A percentile compares a stretch with the other conserved stretches of the same genome.
Conservation (phyloP, 2,888 invertebrate species). For the Linyphia triangularis region DNA sequence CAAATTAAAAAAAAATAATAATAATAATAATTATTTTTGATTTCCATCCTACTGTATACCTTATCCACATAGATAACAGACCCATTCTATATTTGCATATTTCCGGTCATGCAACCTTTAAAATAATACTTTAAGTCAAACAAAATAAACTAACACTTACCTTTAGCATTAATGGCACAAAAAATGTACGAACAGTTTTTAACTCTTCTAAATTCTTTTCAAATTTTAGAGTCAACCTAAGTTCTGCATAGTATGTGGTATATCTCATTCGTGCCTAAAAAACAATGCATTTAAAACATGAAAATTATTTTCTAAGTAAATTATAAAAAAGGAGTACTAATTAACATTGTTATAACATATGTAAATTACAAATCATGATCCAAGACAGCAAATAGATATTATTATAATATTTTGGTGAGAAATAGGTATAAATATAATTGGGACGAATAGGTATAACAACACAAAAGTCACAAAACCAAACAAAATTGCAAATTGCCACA, state of each 20-base stretch:
- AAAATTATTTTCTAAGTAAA: not conserved
- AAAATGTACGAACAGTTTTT: constrained; percentile 7
- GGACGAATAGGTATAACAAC: too few species aligned
- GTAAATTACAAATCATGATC: too few species aligned
- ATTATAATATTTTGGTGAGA: too few species aligned
- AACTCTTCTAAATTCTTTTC: not conserved
- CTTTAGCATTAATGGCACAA: constrained; percentile 51
- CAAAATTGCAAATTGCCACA: too few species aligned
- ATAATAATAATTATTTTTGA: too few species aligned
- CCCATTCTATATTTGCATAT: not conserved
- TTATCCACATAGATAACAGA: not conserved
- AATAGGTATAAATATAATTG: too few species aligned
- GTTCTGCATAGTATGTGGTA: constrained; percentile 30
- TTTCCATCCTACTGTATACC: not conserved
- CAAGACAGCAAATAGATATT: too few species aligned
- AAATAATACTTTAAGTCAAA: not conserved
- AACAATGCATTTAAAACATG: not conserved
- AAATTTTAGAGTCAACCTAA: constrained; percentile 24
- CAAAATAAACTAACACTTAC: constrained; percentile 16
- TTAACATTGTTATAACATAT: too few species aligned
- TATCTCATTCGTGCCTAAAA: constrained; percentile 31
- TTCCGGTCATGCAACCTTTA: not conserved
- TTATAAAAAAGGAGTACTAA: not conserved
- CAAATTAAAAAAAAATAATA: too few species aligned
- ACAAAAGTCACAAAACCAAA: too few species aligned